Evolutionary conservation across 2,113 vertebrate species (phyloP), one percentile per base, ranked within the genome.

Genomic region (Mustela nigripes): DNA sequence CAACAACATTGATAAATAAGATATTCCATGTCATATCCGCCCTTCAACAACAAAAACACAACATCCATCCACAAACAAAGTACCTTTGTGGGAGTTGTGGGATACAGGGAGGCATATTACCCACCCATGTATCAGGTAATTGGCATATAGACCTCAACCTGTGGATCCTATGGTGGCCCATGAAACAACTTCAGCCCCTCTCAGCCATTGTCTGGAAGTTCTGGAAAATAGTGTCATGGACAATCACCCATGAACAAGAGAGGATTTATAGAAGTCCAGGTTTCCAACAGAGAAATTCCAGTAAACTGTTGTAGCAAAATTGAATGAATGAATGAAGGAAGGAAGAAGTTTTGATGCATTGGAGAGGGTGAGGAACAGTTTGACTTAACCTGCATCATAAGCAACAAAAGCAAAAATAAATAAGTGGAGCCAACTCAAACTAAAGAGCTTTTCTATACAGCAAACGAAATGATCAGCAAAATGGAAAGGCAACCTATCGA

Each of bases 11-110:
- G 42, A 33, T 65, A 62, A 79, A 53, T 39, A 65, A 42, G 15
- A n/a, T 11, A 36, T 19, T 14, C 11, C 1, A n/a, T 1, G 16
- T 31, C 31, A 28, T 15, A 15, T 9, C 7, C 4, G 16, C 6
- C 53, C 45, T 4, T 60, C 36, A 42, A 18, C 24, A 63, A 62
- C 56, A 33, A 26, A 7, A 63, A 62, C 4, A 15, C 39, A 78
- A 31, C 31, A 4, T 78, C 58, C 19, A 26, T n/a, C 39, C 73
- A 63, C 10, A 3, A 42, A 45, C 36, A 89, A 42, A 33, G 4
- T n/a, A 31, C 56, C 19, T 73, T 62, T 48, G 19, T 56, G 6
- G 7, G 21, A 58, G 21, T 56, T 39, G 33, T 50, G 58, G 42
- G 21, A n/a, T 28, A 7, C 12, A 45, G 45, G 39, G 56, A 26